Conservation (phyloP, 1,140 invertebrate species). For the Scaptodrosophila lebanonensis region DNA sequence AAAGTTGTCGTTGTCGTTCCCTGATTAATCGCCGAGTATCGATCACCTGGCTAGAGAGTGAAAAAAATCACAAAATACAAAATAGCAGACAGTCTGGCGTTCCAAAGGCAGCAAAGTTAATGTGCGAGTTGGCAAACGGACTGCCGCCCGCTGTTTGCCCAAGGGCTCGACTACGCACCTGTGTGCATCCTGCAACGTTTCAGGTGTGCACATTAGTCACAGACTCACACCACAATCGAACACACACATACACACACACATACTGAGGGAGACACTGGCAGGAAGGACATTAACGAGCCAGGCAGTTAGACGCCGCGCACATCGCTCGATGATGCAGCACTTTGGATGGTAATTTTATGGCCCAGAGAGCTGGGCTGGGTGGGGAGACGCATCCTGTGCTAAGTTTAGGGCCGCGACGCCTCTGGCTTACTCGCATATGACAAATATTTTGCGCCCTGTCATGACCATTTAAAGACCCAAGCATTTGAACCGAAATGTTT, state of each 20-base stretch:
- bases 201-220: slow-evolving; percentile 72
- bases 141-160: slow-evolving; percentile 23
- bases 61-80: no score
- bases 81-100: slow-evolving; percentile 53
- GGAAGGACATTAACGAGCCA: slow-evolving; percentile 68
- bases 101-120: slow-evolving; percentile 39
- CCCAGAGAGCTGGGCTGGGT: not conserved
- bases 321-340: slow-evolving; percentile 48
- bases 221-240: slow-evolving; percentile 31
- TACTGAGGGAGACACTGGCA: slow-evolving; percentile 41
- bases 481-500: no score
- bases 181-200: slow-evolving; percentile 66
- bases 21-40: slow-evolving; percentile 71
- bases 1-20: no score
- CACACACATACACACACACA: slow-evolving; percentile 14
- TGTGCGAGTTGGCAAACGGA: slow-evolving; percentile 32
- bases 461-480: no score
- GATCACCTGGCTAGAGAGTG: slow-evolving; percentile 42
- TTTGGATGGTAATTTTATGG: slow-evolving; percentile 57
- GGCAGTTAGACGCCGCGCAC: slow-evolving; percentile 58
- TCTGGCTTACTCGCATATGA: no score
- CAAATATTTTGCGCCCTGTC: no score
- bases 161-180: slow-evolving; percentile 47
- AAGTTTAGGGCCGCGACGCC: no score
- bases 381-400: not conserved